A percentile compares a stretch with the other conserved stretches of the same genome.
phyloP scores from a whole-genome alignment of 1,140 invertebrate species.

The Cydia pomonella region DNA sequence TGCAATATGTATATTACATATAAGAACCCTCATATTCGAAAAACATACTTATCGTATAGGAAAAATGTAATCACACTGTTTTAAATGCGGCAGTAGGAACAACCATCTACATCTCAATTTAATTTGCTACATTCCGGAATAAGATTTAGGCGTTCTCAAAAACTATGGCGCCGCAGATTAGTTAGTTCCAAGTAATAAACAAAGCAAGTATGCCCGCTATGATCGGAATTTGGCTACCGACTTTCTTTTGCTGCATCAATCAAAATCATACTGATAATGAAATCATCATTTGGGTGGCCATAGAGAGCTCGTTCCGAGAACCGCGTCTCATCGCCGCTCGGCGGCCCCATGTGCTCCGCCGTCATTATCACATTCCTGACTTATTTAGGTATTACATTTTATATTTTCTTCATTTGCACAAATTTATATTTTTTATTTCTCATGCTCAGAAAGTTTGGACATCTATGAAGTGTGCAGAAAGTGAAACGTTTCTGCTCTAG shows the following conservation, averaged over 20 bases:
- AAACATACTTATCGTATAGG: too few species aligned
- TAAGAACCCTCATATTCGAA: not conserved
- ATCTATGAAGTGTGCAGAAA: too few species aligned
- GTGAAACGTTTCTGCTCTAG: too few species aligned
- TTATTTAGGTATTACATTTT: slow-evolving; percentile 72
- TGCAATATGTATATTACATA: not conserved
- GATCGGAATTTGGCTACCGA: slow-evolving; percentile 68
- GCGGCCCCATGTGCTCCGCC: slow-evolving; percentile 55
- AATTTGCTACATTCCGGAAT: slow-evolving; percentile 49
- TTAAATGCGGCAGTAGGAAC: not conserved
- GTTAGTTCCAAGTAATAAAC: slow-evolving; percentile 79
- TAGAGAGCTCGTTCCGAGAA: slow-evolving; percentile 74
- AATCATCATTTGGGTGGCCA: slow-evolving; percentile 81
- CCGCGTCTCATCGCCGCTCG: slow-evolving; percentile 40
- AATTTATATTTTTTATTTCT: not conserved
- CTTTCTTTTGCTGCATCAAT: slow-evolving; percentile 78
- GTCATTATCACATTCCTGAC: slow-evolving; percentile 77
- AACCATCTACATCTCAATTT: slow-evolving; percentile 20
- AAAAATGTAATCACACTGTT: not conserved
- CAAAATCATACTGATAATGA: slow-evolving; percentile 81
- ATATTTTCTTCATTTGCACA: not conserved
- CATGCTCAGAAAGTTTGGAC: too few species aligned
- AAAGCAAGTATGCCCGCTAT: slow-evolving; percentile 71
- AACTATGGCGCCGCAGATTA: slow-evolving; percentile 76
- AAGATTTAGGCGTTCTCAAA: slow-evolving; percentile 56